Evolutionary conservation across 1,140 invertebrate species (phyloP), one percentile per base, ranked within the genome.

Genomic region (Leptopilina clavipes): DNA sequence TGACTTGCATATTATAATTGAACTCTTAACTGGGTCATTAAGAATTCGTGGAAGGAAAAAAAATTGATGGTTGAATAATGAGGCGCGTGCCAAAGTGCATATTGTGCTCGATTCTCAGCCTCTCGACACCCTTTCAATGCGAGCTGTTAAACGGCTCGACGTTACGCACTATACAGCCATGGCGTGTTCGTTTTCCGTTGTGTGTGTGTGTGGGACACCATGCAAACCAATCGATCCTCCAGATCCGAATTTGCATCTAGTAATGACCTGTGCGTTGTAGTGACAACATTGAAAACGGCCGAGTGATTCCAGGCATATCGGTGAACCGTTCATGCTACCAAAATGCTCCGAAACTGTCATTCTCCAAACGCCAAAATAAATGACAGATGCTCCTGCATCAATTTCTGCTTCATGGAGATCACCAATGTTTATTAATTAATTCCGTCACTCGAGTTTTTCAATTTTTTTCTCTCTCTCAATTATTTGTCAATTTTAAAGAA

Each of bases 141-240:
- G 78, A 81, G 82, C 81, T 77, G 83, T 85, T 86, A 86, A 86
- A 83, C 81, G 83, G 80, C 84, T 83, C 80, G 83, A 79, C 84
- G 82, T 84, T 81, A 82, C 77, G 80, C 79, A 83, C 65, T 22
- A 59, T 72, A 77, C 76, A 52, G n/a, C 48, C 6, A 40, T 40
- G 37, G 37, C 37, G 2, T 31, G 25, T 40, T 40, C 37, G 8
- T 40, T 40, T 52, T 17, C n/a, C 48, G n/a, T 17, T 52, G 6
- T 77, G 78, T 54, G 72, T 77, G 74, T 76, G 76, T 72, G 74
- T 82, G 77, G 77, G 73, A 79, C 79, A 83, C 72, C 77, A 71
- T 79, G 76, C 77, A 79, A 79, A 79, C 56, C 78, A 77, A 85
- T 85, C 81, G 82, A 83, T 81, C 78, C 54, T 65, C 73, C 81